Percentiles rank a stretch among this genome's conserved stretches.
These are phyloP conservation scores for Andricus quercusramuli DNA, from an alignment of 2,888 invertebrate genomes.

Conservation along the genomic window DNA sequence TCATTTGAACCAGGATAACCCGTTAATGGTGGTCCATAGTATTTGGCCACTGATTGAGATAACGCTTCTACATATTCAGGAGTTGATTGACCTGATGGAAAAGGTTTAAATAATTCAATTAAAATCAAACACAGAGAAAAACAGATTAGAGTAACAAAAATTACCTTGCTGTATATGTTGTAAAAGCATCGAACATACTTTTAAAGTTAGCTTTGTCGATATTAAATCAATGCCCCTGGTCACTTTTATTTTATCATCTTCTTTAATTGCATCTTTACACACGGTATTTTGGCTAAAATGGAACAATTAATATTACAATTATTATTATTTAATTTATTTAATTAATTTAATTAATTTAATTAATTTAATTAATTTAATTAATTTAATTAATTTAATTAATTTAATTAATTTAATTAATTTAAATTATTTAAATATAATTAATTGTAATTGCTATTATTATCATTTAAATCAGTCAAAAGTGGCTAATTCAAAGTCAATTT, in stretches of 20 bases:
- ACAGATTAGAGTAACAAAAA: background rate
- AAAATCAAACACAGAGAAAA: too few species aligned
- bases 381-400: too few species aligned
- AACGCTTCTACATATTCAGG: constrained; percentile 73
- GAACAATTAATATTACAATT: background rate
- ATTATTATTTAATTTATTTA: too few species aligned
- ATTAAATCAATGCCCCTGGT: constrained; percentile 65
- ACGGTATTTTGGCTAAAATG: constrained; percentile 60
- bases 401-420: too few species aligned
- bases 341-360: too few species aligned
- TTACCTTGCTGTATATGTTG: constrained; percentile 73
- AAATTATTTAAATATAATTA: too few species aligned
- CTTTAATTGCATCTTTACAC: constrained; percentile 60
- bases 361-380: too few species aligned
- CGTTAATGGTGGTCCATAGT: constrained; percentile 73
- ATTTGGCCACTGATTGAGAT: constrained; percentile 71
- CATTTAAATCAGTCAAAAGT: too few species aligned
- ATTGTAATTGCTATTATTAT: too few species aligned
- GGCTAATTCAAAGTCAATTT: too few species aligned
- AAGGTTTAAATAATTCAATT: background rate
- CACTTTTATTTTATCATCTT: constrained; percentile 53
- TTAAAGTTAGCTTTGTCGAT: constrained; percentile 72
- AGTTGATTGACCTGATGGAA: constrained; percentile 65
- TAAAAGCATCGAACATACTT: constrained; percentile 72
- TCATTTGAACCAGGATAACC: constrained; percentile 73